Conservation (phyloP, 2,888 invertebrate genomes). For the Thecocarcelia acutangulata region DNA sequence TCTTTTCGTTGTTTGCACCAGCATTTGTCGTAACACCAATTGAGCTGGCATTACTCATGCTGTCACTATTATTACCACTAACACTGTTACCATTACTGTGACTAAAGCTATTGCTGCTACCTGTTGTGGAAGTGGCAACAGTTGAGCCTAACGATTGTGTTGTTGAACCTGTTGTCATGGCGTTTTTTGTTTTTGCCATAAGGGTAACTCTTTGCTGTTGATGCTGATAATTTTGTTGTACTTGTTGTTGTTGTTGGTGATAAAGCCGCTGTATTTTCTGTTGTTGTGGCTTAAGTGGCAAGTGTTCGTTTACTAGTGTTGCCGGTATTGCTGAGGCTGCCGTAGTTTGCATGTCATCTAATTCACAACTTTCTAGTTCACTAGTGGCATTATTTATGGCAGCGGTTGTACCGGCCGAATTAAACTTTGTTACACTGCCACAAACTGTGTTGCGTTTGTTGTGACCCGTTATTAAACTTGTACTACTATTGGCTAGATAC, state of each 20-base stretch:
- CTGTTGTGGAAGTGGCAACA: slow-evolving; percentile 56
- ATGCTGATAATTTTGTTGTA: slow-evolving; percentile 39
- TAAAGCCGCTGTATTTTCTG: slow-evolving; percentile 53
- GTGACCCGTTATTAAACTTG: slow-evolving; percentile 22
- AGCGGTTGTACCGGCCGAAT: slow-evolving; percentile 33
- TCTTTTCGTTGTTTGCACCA: slow-evolving; percentile 17
- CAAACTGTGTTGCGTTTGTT: slow-evolving; percentile 37
- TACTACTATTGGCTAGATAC: slow-evolving; percentile 39
- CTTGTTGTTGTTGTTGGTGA: slow-evolving; percentile 20
- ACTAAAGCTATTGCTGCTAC: slow-evolving; percentile 44
- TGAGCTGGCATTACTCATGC: slow-evolving; percentile 66
- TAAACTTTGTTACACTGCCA: slow-evolving; percentile 53
- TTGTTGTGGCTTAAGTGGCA: slow-evolving; percentile 50
- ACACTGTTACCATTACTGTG: slow-evolving; percentile 41
- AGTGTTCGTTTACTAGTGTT: slow-evolving; percentile 48
- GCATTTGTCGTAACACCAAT: slow-evolving; percentile 55
- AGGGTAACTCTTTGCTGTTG: slow-evolving; percentile 64
- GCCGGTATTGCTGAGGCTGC: slow-evolving; percentile 52
- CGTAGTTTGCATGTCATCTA: slow-evolving; percentile 68
- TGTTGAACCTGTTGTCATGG: slow-evolving; percentile 68
- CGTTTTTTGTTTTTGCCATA: slow-evolving; percentile 66
- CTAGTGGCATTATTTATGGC: slow-evolving; percentile 50
- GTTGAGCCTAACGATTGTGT: slow-evolving; percentile 69
- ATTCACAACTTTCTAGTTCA: slow-evolving; percentile 70
- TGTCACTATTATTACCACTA: slow-evolving; percentile 56